These are phyloP conservation scores for Phrynocephalus versicolor DNA, from an alignment of 2,113 vertebrate species.

Conservation along the genomic window DNA sequence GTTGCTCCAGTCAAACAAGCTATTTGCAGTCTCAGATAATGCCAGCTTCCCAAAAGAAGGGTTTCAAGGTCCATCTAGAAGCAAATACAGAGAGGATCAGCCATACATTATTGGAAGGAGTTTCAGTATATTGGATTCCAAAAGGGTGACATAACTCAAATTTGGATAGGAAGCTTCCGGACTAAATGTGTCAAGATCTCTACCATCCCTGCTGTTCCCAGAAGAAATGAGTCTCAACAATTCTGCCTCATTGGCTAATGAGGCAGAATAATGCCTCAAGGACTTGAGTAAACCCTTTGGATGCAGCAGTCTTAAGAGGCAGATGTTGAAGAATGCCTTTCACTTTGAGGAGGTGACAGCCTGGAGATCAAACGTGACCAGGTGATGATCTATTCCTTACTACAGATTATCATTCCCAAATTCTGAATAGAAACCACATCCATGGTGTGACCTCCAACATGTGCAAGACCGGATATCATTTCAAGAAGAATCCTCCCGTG, in stretches of 20 bases:
- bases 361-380: neutral
- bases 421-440: neutral
- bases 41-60: neutral
- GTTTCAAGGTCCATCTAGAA: neutral
- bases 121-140: neutral
- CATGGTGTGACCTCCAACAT: neutral
- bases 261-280: neutral
- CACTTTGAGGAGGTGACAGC: neutral
- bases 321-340: neutral
- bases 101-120: neutral
- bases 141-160: neutral
- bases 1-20: neutral
- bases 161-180: neutral
- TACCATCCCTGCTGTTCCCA: neutral
- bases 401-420: neutral
- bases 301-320: neutral
- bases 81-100: neutral
- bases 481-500: neutral
- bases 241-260: neutral
- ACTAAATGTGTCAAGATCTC: neutral
- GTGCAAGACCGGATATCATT: neutral
- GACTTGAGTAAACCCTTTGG: neutral
- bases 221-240: neutral
- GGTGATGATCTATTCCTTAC: neutral
- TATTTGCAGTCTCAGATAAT: neutral